These are phyloP conservation scores for Episyrphus balteatus DNA, from an alignment of 1,140 invertebrate genomes.

Conservation along the genomic window DNA sequence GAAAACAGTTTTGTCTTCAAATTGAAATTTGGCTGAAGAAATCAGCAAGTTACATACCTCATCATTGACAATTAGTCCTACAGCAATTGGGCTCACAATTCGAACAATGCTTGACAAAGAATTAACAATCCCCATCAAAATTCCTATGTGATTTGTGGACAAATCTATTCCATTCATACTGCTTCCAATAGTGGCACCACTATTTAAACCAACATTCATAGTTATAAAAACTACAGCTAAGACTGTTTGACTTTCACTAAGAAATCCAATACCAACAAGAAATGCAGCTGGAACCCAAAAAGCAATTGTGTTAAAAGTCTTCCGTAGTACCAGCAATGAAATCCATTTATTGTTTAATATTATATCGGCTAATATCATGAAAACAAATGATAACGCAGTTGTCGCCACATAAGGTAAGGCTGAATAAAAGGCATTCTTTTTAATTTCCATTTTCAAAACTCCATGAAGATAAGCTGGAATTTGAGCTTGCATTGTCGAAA, in stretches of 20 bases:
- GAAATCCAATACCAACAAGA: slow-evolving; percentile 48
- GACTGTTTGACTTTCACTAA: slow-evolving; percentile 40
- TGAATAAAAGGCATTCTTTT: slow-evolving; percentile 57
- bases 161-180: slow-evolving; percentile 62
- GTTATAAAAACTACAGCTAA: slow-evolving; percentile 50
- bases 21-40: too few relatives aligned
- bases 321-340: slow-evolving; percentile 45
- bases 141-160: slow-evolving; percentile 64
- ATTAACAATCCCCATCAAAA: slow-evolving; percentile 57
- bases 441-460: slow-evolving; percentile 69
- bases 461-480: slow-evolving; percentile 83
- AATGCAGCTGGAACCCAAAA: slow-evolving; percentile 49
- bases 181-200: slow-evolving; percentile 59
- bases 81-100: too few relatives aligned
- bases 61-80: too few relatives aligned
- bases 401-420: slow-evolving; percentile 70
- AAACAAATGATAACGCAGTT: slow-evolving; percentile 54
- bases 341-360: slow-evolving; percentile 36
- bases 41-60: too few relatives aligned
- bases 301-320: slow-evolving; percentile 56
- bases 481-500: slow-evolving; percentile 82
- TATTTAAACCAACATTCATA: slow-evolving; percentile 64
- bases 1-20: too few relatives aligned
- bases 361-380: slow-evolving; percentile 40
- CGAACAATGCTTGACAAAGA: too few relatives aligned